These are phyloP conservation scores for Ephydatia muelleri DNA, from an alignment of 37 sponge, comb jelly and placozoan genomes.

Conservation along the genomic window DNA sequence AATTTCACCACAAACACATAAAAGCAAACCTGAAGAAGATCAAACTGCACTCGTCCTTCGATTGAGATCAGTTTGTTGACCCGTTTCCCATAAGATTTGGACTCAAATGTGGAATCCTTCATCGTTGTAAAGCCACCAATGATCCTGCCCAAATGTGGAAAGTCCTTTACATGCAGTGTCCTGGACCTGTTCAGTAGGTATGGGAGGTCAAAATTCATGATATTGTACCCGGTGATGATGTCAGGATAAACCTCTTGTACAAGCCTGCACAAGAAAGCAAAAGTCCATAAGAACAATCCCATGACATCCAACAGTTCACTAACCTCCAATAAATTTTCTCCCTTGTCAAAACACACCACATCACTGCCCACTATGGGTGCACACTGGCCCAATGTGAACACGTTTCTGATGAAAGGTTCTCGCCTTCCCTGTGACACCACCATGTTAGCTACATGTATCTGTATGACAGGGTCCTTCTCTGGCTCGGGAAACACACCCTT, in stretches of 20 bases:
- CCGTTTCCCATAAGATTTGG: constrained; percentile 95
- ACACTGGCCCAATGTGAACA: constrained; percentile 87
- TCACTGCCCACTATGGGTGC: constrained; percentile 91
- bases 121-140: constrained; percentile 60
- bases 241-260: constrained; percentile 93
- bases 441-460: constrained; percentile 99
- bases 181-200: constrained; percentile 93
- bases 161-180: constrained; percentile 51
- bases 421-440: constrained; percentile 82
- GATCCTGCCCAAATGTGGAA: constrained; percentile 88
- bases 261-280: no score
- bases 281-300: no score
- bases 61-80: constrained; percentile 93
- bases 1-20: neutral
- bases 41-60: constrained; percentile 94
- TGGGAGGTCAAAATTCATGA: constrained; percentile 96
- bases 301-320: no score
- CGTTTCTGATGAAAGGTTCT: constrained; percentile 87
- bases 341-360: constrained; percentile 75
- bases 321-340: constrained; percentile 73
- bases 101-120: constrained; percentile 89
- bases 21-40: constrained; percentile 84
- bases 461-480: constrained; percentile 90
- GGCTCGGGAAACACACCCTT: constrained; percentile 97
- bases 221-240: constrained; percentile 97